Evolutionary conservation across 2,888 invertebrate species (phyloP), one percentile per base, ranked within the genome.

Genomic region (Latrodectus hesperus): DNA sequence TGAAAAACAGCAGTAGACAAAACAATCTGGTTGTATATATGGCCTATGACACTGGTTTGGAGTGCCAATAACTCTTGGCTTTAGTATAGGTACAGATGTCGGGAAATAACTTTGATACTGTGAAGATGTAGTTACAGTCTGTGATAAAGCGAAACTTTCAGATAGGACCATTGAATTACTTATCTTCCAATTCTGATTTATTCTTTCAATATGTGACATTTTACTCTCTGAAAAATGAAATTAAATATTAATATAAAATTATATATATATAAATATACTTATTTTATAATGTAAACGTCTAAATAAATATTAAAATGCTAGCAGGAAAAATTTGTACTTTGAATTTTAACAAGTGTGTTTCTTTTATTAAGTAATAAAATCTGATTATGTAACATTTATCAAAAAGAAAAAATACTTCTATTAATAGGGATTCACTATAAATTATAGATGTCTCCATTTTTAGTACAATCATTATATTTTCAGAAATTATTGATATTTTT

Each of bases 31-130:
- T 17, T 75, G 80, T 6, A 11, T 60, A 17, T 70, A 22, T 6
- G 53, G 12, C 17, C 79, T 84, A 14, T 73, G 78, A 68, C 90
- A 90, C n/a, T 74, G 65, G 49, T 55, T 53, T 10, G 89, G 90
- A 65, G 75, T 67, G 8, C 90, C 90, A 22, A 90, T 53, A 16
- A 86, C 79, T 77, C 88, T 82, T 0, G 90, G 89, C 26, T 90
- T 90, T 26, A 90, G 80, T n/a, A 90, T 81, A n/a, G 90, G 90
- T 12, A 90, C 85, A 6, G 89, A 88, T 60, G 90, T 89, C 11
- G 88, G 89, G 26, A 52, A 64, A 16, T 60, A 53, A 51, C 67
- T 67, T 38, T 67, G 73, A 51, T 70, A 73, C 38, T 38, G 38
- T 6, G 38, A 1, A 6, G 38, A 3, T 38, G 38, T 38, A 3